phyloP scores from a whole-genome alignment of 2,888 invertebrate species.

The Sympetrum striolatum region DNA sequence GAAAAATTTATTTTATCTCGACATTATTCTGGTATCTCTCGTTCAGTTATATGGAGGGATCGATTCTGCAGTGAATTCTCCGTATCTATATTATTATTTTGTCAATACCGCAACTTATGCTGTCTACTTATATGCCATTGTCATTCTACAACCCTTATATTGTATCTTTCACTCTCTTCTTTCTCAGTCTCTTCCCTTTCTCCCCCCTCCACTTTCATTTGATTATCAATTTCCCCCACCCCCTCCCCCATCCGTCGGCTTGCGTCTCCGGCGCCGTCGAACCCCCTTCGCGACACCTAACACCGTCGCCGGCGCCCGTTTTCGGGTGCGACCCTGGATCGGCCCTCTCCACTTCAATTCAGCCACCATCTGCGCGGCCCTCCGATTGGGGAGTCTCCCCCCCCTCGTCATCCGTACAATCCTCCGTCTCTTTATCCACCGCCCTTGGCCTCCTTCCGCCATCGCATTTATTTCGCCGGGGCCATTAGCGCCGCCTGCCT shows the following conservation, averaged over 20 bases:
- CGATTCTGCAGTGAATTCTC: background rate
- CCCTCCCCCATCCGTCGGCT: background rate
- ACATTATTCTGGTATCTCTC: background rate
- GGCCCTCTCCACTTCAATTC: background rate
- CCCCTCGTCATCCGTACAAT: background rate
- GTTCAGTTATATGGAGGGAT: background rate
- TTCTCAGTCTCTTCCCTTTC: background rate
- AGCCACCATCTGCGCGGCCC: constrained; percentile 22
- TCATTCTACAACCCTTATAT: no score
- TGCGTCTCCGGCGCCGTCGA: background rate
- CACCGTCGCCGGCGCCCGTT: constrained; percentile 6
- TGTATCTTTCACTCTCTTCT: background rate
- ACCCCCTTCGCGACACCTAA: constrained; percentile 3
- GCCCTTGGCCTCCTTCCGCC: constrained; percentile 31
- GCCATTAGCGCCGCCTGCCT: constrained; percentile 16
- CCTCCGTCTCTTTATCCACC: constrained; percentile 11
- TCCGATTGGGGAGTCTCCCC: background rate
- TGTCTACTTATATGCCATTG: background rate
- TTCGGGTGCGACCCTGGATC: constrained; percentile 1
- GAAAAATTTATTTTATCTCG: background rate
- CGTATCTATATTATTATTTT: background rate
- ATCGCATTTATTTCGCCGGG: constrained; percentile 7
- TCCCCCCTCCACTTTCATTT: background rate
- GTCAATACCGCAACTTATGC: background rate
- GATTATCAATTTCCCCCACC: background rate